phyloP scores from a whole-genome alignment of 2,888 invertebrate genomes.

The Ochlodes sylvanus region DNA sequence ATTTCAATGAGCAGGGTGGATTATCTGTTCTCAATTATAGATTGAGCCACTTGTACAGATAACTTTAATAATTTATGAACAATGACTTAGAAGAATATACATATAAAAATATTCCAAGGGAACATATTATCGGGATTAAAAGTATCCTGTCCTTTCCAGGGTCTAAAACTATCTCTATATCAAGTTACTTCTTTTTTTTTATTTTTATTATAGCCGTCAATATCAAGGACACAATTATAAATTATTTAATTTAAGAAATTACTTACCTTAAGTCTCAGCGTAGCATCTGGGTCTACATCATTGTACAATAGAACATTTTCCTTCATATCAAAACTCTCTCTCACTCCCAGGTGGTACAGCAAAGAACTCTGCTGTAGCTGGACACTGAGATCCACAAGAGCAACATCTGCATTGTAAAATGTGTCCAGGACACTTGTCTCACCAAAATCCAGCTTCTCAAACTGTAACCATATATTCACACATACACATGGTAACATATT shows the following conservation, averaged over 20 bases:
- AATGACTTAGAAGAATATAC: no score
- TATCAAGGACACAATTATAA: background rate
- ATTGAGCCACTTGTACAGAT: no score
- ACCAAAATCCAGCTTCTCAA: conserved; percentile 98
- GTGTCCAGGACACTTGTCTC: conserved; percentile 97
- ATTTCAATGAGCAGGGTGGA: no score
- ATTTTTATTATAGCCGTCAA: no score
- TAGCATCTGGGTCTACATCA: conserved; percentile 94
- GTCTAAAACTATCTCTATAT: no score
- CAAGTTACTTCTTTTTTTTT: no score
- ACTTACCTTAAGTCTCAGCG: conserved; percentile 93
- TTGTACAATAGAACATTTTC: conserved; percentile 96
- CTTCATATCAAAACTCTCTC: conserved; percentile 99
- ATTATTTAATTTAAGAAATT: background rate
- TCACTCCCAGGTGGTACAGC: conserved; percentile 98
- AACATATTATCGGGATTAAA: no score
- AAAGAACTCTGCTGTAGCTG: conserved; percentile 96
- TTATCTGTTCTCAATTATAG: no score
- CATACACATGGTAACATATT: no score
- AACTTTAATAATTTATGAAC: no score
- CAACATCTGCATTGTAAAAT: conserved; percentile 99
- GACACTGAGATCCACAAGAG: conserved; percentile 96
- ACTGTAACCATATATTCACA: conserved; percentile 83
- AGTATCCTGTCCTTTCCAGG: no score
- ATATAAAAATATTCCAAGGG: no score